Evolutionary conservation across 53 echinoderm and acorn worm species (phyloP), one percentile per base, ranked within the genome.

Genomic region (Henricia sp.): DNA sequence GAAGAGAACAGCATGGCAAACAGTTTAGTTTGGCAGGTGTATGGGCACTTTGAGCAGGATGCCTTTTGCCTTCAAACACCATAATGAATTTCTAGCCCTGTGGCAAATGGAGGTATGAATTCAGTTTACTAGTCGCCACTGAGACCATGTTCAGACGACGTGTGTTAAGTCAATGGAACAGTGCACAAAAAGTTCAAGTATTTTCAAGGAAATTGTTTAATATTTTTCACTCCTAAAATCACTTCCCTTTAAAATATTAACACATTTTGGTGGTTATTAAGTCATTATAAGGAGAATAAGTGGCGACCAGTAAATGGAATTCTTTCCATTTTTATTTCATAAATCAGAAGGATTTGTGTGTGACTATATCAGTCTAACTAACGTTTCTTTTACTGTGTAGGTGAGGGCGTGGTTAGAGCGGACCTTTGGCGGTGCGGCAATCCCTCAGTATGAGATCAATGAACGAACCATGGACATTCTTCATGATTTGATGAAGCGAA

Each of bases 361-460:
- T 55, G 55, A n/a, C 4, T 4, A n/a, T 4, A 8, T n/a, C 20
- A 12, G 55, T 55, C 11, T 17, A 30, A 9, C 17, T 63, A 9
- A 30, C 2, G 3, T 55, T 4, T 12, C 21, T 14, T n/a, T 14
- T 20, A 8, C 21, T 20, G 21, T 38, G 21, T 25, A 99, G 99
- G 92, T 99, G 4, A 86, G 91, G 52, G 86, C 80, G 34, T 99
- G 99, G 99, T 78, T 99, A 58, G 89, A 99, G 40, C 84, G 84
- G 46, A 84, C 91, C 41, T 99, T 92, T 74, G 87, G 71, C 34
- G 92, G 88, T n/a, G 58, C 77, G 1, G 62, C 84, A 20, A 88
- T 95, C 0, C 92, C 94, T 29, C 99, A 94, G 82, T 99, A 99
- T 94, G 99, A 99, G 71, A 99, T 99, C 66, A 99, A 95, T 38